Evolutionary conservation across 1,140 invertebrate genomes (phyloP), one percentile per base, ranked within the genome.

Genomic region (Proales similis): DNA sequence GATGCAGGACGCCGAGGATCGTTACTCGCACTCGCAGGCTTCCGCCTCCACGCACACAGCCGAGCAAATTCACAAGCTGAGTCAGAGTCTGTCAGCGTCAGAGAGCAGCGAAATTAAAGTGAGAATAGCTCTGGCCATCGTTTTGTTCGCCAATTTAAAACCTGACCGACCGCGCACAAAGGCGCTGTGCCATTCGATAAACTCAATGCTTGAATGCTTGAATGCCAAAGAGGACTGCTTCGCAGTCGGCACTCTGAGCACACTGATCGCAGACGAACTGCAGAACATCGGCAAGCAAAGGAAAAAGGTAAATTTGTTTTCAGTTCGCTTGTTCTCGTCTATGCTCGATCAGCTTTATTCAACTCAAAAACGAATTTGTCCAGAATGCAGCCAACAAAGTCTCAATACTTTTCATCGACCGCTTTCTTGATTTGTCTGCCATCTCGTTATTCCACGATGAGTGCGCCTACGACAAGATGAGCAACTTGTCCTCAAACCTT

Each of bases 181-280:
- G 33, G 51, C 36, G 7, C 20, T 57, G 4, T 4, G 24, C 22
- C 19, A 42, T 42, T 42, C 33, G 2, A n/a, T 57, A 20, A 57
- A 57, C 20, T 36, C 39, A 42, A 57, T 57, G 51, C 29, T 57
- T 6, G 51, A 57, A 42, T 12, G 45, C 45, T 57, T 57, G 32
- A 42, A 57, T 26, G 36, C 51, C n/a, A 57, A 57, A 42, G 51
- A 57, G 5, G 51, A 57, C 45, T 57, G 51, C 12, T 57, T 26
- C 45, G 45, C 51, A 29, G 11, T 57, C 3, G 51, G 51, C 30
- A 29, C 45, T n/a, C 24, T 57, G 3, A 57, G 51, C 30, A 17
- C 36, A 20, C 39, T 57, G 9, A 30, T 57, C 20, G 33, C 51
- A 19, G 45, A 57, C 45, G 51, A 57, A 6, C 36, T 57, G 1